These are phyloP conservation scores for Copidosoma aretas DNA, from an alignment of 2,888 invertebrate genomes.

Conservation along the genomic window DNA sequence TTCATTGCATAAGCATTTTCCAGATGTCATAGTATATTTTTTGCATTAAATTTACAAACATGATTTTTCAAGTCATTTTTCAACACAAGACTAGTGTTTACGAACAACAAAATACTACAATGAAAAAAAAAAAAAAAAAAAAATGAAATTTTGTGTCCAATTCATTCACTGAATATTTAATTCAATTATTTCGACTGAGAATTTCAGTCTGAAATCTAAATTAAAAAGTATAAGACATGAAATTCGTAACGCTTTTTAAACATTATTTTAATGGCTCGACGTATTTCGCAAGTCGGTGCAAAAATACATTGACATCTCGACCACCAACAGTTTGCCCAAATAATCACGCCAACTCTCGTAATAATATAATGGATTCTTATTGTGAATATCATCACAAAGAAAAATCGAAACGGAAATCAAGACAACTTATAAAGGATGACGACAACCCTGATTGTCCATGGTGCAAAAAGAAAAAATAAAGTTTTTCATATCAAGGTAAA, in stretches of 20 bases:
- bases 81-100: not conserved
- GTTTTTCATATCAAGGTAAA: not conserved
- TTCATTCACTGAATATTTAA: too few relatives aligned
- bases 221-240: slow-evolving; percentile 7
- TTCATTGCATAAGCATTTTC: slow-evolving; percentile 27
- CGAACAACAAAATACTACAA: not conserved
- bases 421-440: not conserved
- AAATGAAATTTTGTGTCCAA: slow-evolving; percentile 1
- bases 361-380: slow-evolving; percentile 8
- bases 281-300: not conserved
- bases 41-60: slow-evolving; percentile 23
- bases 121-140: not conserved
- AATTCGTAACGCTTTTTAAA: slow-evolving; percentile 14
- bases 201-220: too few relatives aligned
- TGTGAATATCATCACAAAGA: slow-evolving; percentile 4
- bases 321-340: not conserved
- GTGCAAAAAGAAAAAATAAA: slow-evolving; percentile 22
- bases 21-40: slow-evolving; percentile 29
- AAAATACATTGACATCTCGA: not conserved
- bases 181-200: too few relatives aligned
- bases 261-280: slow-evolving; percentile 9
- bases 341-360: not conserved
- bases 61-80: slow-evolving; percentile 4
- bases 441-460: slow-evolving; percentile 32
- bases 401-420: not conserved